Percentiles rank a stretch among this genome's conserved stretches.
Evolutionary conservation across 2,113 vertebrate species (phyloP).

Genomic region (Nothoprocta perdicaria): DNA sequence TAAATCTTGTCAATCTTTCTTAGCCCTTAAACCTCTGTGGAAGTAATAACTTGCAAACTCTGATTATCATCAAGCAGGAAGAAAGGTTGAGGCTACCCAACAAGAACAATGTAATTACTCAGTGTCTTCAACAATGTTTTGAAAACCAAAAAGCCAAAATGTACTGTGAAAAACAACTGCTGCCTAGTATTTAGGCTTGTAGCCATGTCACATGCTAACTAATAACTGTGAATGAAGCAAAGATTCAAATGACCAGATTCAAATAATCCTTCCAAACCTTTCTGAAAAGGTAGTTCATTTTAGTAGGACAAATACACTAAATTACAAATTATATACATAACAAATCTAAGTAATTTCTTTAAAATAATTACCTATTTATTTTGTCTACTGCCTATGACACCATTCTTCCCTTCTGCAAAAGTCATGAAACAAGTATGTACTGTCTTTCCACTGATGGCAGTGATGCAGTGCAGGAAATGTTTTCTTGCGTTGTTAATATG

Average conservation of each 20-base stretch:
- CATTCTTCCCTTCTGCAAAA: background rate
- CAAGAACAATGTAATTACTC: constrained; percentile 4
- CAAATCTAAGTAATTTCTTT: background rate
- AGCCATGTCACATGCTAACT: constrained; percentile 2
- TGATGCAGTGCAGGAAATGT: background rate
- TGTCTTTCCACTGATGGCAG: background rate
- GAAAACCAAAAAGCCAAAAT: constrained; percentile 29
- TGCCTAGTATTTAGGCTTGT: background rate
- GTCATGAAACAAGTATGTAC: background rate
- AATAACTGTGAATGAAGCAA: background rate
- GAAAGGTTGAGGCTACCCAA: background rate
- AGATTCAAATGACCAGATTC: background rate
- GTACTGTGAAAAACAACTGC: background rate
- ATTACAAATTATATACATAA: background rate
- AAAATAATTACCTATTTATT: background rate
- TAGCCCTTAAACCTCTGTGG: background rate
- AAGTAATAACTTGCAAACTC: background rate
- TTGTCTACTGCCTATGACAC: background rate
- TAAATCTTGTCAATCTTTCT: background rate
- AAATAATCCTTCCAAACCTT: background rate
- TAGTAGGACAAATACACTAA: background rate
- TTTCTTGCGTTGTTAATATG: background rate
- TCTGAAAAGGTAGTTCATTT: background rate
- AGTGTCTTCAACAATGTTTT: background rate
- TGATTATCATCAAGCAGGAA: background rate